Evolutionary conservation across 2,888 invertebrate genomes (phyloP), one percentile per base, ranked within the genome.

Genomic region (Drosophila bunnanda): DNA sequence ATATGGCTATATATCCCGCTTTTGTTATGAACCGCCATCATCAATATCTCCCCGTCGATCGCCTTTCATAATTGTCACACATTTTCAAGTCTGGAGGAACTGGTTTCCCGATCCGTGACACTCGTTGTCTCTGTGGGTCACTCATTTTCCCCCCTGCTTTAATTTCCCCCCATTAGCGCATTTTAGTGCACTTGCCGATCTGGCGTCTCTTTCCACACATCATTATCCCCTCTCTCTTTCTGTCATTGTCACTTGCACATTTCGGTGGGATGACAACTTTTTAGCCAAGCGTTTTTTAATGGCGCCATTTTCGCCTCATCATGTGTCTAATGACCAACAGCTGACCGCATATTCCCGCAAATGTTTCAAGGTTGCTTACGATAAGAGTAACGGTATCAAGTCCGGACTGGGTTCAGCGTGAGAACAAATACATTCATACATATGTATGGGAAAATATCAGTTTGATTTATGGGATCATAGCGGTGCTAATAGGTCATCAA

Each of bases 51-150:
- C 43, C 60, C 52, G 75, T 58, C 77, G 82, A 83, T 83, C 87
- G 87, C 77, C 75, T 80, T 75, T 87, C 82, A 82, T 86, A 86
- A 83, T 86, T 83, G 87, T 83, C 87, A 84, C 83, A 87, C 82
- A 87, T 82, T 76, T 82, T 66, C 72, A 77, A 43, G 15, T 20
- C 17, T 12, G 20, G 17, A 80, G 20, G 20, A 79, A 85, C 82
- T 68, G 81, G 86, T 85, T 82, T 36, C 69, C 44, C 20, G 44
- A 41, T 66, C 39, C 67, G n/a, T 48, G 66, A 34, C 67, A 67
- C 17, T 67, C 56, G 34, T 55, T 56, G 67, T 28, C 48, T 67
- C 48, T 67, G 32, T 62, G 69, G 50, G 64, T 62, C 50, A 68
- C 30, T 22, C 25, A 64, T 60, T 34, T 22, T 44, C 10, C 32